phyloP scores from a whole-genome alignment of 2,113 vertebrate species.

The Leptocoma aspasia region DNA sequence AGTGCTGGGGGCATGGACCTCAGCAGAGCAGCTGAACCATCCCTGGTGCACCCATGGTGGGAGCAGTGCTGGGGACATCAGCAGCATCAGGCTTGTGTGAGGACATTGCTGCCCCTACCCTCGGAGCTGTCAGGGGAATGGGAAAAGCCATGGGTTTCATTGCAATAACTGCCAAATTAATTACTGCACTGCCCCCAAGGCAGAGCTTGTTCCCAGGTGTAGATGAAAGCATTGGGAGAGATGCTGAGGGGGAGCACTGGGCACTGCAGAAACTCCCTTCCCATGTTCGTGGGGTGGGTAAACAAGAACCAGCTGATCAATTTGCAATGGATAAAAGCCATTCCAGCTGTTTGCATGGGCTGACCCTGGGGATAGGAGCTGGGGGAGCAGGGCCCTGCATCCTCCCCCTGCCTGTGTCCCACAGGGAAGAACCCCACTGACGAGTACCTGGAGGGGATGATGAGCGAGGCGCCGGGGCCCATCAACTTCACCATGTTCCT shows the following conservation, averaged over 20 bases:
- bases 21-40: background rate
- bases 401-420: background rate
- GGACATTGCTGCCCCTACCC: background rate
- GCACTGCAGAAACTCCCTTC: background rate
- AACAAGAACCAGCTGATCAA: background rate
- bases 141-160: background rate
- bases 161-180: background rate
- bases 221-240: background rate
- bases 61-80: background rate
- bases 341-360: background rate
- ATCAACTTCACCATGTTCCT: constrained; percentile 99
- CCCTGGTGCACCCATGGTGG: background rate
- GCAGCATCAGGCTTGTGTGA: fast-evolving
- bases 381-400: background rate
- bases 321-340: background rate
- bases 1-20: fast-evolving
- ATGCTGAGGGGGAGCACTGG: background rate
- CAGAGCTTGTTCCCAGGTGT: background rate
- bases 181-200: background rate
- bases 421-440: constrained; percentile 97
- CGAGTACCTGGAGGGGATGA: constrained; percentile 97
- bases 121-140: fast-evolving
- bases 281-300: fast-evolving
- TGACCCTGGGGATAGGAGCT: background rate
- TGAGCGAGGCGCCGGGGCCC: constrained; percentile 95